Percentiles rank a stretch among this genome's conserved stretches.
These are phyloP conservation scores for Chrysotoxum bicinctum DNA, from an alignment of 2,888 invertebrate genomes.

Conservation along the genomic window DNA sequence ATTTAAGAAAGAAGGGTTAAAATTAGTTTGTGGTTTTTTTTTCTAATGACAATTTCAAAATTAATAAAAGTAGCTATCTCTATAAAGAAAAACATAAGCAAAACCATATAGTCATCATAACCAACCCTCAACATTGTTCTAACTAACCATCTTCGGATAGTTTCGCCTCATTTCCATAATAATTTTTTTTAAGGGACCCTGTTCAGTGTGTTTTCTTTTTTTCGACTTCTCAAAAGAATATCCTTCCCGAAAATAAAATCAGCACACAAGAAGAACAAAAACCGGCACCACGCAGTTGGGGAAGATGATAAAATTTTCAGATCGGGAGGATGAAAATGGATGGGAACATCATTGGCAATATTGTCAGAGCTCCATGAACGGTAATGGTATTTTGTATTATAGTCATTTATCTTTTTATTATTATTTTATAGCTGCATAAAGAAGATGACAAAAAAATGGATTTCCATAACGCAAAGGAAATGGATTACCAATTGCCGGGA, in stretches of 20 bases:
- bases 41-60: background rate
- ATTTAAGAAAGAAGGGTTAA: background rate
- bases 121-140: conserved; percentile 12
- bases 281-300: background rate
- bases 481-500: conserved; percentile 60
- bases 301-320: conserved; percentile 1
- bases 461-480: conserved; percentile 60
- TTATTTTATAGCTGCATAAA: conserved; percentile 59
- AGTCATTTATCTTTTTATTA: conserved; percentile 63
- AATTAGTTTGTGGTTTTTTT: background rate
- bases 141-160: conserved; percentile 23
- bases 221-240: background rate
- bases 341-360: conserved; percentile 64
- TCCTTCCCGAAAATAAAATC: background rate
- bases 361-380: conserved; percentile 66
- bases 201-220: background rate
- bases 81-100: background rate
- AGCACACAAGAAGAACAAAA: background rate
- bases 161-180: conserved; percentile 12
- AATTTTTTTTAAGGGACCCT: background rate
- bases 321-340: background rate
- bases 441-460: conserved; percentile 14
- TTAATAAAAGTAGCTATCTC: background rate
- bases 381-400: conserved; percentile 53
- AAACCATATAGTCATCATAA: background rate